Percentiles rank a stretch among this genome's conserved stretches.
Evolutionary conservation across 2,888 invertebrate genomes (phyloP).

Genomic region (Tridacna gigas): DNA sequence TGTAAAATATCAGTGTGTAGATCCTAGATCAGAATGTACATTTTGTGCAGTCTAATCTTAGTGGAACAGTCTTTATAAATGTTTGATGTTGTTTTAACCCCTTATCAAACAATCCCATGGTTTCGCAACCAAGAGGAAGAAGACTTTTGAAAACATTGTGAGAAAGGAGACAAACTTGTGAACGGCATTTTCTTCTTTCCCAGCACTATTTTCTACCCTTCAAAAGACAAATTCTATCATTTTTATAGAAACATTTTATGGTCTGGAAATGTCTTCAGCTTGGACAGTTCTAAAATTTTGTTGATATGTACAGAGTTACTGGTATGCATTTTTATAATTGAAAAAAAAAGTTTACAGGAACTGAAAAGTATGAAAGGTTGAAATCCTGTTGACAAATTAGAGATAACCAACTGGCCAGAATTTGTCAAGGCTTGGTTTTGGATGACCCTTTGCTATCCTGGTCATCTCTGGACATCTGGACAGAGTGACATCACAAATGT

Average conservation of each 20-base stretch:
- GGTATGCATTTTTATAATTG: too few species aligned
- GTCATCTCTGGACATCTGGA: constrained; percentile 16
- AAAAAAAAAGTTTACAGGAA: background rate
- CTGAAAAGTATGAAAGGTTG: background rate
- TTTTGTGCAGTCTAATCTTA: too few species aligned
- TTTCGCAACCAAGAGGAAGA: too few species aligned
- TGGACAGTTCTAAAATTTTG: too few species aligned
- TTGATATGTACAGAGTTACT: too few species aligned
- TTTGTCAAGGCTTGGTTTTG: background rate
- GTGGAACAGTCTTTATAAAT: too few species aligned
- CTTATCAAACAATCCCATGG: background rate
- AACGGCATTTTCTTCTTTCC: background rate
- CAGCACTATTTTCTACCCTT: too few species aligned
- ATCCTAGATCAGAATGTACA: too few species aligned
- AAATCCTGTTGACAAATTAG: constrained; percentile 9
- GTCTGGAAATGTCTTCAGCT: too few species aligned
- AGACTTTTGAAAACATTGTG: background rate
- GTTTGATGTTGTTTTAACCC: background rate
- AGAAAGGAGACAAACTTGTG: background rate
- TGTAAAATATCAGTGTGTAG: too few species aligned
- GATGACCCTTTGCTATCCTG: constrained; percentile 1
- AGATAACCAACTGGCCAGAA: constrained; percentile 26
- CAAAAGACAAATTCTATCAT: too few species aligned
- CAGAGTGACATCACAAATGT: constrained; percentile 20
- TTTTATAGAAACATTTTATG: too few species aligned